Evolutionary conservation across 2,113 vertebrate species (phyloP).

Genomic region (Tragelaphus strepsiceros): DNA sequence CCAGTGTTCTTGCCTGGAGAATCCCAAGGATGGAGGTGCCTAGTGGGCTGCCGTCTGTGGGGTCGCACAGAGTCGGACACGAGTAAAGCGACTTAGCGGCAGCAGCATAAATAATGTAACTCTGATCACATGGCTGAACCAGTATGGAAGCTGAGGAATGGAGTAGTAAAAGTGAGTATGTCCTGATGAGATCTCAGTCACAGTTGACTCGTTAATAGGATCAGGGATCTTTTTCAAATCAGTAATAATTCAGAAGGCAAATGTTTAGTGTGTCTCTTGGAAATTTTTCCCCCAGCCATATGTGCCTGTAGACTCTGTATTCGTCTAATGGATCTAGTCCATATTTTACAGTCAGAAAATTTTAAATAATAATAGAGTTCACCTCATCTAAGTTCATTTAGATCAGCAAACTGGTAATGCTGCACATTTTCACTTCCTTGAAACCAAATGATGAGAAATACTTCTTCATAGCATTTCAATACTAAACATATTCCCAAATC

Average conservation of each 20-base stretch:
- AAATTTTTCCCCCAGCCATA: background rate
- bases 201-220: background rate
- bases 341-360: background rate
- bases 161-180: background rate
- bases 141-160: background rate
- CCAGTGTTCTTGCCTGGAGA: no score
- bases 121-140: background rate
- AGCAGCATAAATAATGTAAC: background rate
- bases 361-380: background rate
- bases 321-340: background rate
- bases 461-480: background rate
- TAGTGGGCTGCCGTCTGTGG: no score
- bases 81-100: no score
- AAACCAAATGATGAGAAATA: background rate
- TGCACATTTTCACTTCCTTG: background rate
- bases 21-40: no score
- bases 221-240: background rate
- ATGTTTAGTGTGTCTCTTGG: no score
- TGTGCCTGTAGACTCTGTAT: background rate
- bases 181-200: background rate
- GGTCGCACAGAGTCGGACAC: no score
- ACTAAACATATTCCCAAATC: background rate
- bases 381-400: background rate
- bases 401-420: background rate
- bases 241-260: background rate